These are phyloP conservation scores for Podarcis muralis DNA, from an alignment of 2,113 vertebrate genomes.

Conservation along the genomic window DNA sequence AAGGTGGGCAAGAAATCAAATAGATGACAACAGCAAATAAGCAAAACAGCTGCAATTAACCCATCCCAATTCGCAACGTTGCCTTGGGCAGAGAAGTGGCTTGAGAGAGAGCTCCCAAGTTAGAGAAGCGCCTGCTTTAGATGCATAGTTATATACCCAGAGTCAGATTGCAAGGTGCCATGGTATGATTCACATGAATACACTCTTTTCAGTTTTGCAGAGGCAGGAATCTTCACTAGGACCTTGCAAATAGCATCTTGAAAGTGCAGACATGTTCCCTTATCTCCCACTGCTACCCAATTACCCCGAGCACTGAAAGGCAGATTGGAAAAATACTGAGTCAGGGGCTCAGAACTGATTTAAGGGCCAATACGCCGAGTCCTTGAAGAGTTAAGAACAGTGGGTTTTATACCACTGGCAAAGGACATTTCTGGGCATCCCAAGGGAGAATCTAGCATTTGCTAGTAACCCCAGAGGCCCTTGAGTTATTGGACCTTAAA, in stretches of 20 bases:
- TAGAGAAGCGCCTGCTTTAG: no score
- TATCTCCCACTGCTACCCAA: not conserved
- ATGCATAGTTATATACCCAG: no score
- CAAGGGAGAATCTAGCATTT: constrained; percentile 24
- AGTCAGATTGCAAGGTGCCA: no score
- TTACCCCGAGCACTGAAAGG: not conserved
- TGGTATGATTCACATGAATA: not conserved
- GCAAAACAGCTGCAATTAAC: no score
- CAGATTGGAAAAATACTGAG: constrained; percentile 10
- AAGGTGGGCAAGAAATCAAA: no score
- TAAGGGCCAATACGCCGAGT: not conserved
- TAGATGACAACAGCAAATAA: no score
- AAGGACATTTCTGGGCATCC: constrained; percentile 1
- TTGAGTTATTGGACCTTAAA: constrained; percentile 39
- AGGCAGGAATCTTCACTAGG: not conserved
- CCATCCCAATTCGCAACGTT: no score
- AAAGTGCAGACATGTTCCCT: not conserved
- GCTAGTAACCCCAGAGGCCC: constrained; percentile 32
- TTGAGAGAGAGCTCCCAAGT: no score
- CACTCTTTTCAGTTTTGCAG: not conserved
- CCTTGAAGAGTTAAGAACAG: constrained; percentile 21
- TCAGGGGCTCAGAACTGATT: constrained; percentile 5
- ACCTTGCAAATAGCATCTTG: not conserved
- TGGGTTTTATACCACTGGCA: not conserved
- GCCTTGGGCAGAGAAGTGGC: no score